Evolutionary conservation across 2,113 vertebrate genomes (phyloP).

Genomic region (Eptesicus fuscus): DNA sequence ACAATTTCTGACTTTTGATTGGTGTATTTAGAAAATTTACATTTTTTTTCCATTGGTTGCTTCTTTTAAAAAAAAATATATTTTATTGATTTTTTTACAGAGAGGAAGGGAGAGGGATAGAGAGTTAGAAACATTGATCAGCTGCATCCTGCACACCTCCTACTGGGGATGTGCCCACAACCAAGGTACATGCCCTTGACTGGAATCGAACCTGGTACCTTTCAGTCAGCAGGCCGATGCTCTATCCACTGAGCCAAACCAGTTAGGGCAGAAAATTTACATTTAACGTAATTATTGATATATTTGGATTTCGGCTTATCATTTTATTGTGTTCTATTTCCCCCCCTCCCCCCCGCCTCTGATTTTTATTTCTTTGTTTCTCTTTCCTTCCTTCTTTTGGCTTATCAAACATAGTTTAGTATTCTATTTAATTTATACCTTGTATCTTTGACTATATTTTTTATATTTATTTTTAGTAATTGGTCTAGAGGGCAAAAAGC

Average conservation of each 20-base stretch:
- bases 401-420: slow-evolving; percentile 16
- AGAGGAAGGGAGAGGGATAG: too few species aligned
- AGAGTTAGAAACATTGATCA: too few species aligned
- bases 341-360: background rate
- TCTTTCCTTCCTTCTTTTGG: background rate
- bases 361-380: background rate
- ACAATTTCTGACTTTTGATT: background rate
- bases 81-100: too few species aligned
- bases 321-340: background rate
- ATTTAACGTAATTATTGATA: background rate
- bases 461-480: background rate
- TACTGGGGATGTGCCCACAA: too few species aligned
- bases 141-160: too few species aligned
- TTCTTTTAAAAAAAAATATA: too few species aligned
- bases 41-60: background rate
- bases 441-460: background rate
- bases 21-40: background rate
- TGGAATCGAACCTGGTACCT: too few species aligned
- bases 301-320: background rate
- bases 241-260: too few species aligned
- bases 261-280: background rate
- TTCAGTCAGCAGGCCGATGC: too few species aligned
- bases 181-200: too few species aligned
- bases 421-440: background rate
- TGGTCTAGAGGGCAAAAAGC: background rate